A percentile compares a stretch with the other conserved stretches of the same genome.
These are phyloP conservation scores for Pollachius pollachius DNA, from an alignment of 2,113 vertebrate species.

Conservation along the genomic window DNA sequence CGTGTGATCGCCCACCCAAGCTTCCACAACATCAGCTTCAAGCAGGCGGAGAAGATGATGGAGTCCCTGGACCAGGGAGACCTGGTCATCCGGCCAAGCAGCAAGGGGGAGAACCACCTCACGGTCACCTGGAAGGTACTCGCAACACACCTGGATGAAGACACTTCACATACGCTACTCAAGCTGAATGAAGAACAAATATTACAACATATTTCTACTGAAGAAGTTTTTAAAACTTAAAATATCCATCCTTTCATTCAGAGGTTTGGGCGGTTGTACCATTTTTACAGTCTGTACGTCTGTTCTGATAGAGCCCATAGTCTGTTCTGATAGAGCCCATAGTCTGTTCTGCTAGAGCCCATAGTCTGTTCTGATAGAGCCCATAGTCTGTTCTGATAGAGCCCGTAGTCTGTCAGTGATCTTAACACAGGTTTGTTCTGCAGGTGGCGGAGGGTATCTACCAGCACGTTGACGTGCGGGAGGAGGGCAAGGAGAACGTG, in stretches of 20 bases:
- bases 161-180: not conserved
- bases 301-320: too few species aligned
- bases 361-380: too few species aligned
- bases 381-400: too few species aligned
- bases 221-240: too few species aligned
- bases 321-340: too few species aligned
- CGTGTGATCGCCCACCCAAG: constrained; percentile 97
- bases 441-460: constrained; percentile 91
- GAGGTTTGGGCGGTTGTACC: too few species aligned
- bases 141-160: not conserved
- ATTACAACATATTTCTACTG: too few species aligned
- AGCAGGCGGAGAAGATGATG: constrained; percentile 99
- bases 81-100: constrained; percentile 94
- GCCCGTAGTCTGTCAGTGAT: too few species aligned
- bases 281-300: too few species aligned
- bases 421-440: not conserved
- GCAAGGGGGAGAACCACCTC: constrained; percentile 96
- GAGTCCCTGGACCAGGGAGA: constrained; percentile 98
- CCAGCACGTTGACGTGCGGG: constrained; percentile 93
- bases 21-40: constrained; percentile 99
- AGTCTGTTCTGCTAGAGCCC: too few species aligned
- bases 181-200: too few species aligned
- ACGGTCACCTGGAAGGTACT: constrained; percentile 94
- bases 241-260: too few species aligned
- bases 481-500: constrained; percentile 98